Percentiles rank a stretch among this genome's conserved stretches.
phyloP scores from a whole-genome alignment of 2,113 vertebrate species.

The Oreochromis spilurus region DNA sequence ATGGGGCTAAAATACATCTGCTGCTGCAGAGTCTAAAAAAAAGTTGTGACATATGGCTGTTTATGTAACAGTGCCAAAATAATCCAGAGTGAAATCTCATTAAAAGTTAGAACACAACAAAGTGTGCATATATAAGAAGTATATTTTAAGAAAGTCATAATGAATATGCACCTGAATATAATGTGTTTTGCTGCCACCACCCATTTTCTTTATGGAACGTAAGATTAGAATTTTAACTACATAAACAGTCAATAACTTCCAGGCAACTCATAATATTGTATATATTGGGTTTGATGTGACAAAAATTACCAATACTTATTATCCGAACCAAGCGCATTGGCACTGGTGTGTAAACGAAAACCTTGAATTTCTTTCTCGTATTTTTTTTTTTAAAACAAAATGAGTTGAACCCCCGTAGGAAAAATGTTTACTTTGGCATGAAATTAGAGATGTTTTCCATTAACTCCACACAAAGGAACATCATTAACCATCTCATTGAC shows the following conservation, averaged over 20 bases:
- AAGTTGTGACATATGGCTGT: constrained; percentile 27
- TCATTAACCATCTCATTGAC: constrained; percentile 62
- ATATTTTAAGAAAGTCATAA: background rate
- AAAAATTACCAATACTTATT: background rate
- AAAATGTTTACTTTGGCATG: constrained; percentile 53
- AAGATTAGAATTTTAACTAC: background rate
- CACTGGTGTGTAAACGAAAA: background rate
- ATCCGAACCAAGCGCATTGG: background rate
- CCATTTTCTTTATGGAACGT: background rate
- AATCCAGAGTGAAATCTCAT: background rate
- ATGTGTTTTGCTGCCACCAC: background rate
- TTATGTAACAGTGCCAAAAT: constrained; percentile 16
- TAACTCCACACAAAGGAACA: constrained; percentile 41
- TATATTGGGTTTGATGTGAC: background rate
- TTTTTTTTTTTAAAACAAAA: background rate
- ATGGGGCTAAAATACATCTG: constrained; percentile 14
- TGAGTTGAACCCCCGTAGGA: constrained; percentile 6
- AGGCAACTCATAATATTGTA: background rate
- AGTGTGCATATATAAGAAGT: background rate
- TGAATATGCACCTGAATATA: background rate
- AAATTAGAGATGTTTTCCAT: constrained; percentile 61
- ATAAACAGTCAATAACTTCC: background rate
- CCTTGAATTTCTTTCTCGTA: background rate
- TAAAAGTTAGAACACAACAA: background rate
- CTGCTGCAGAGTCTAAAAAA: background rate